A percentile compares a stretch with the other conserved stretches of the same genome.
phyloP scores from a whole-genome alignment of 2,888 invertebrate species.

The Stegana nigrithorax region DNA sequence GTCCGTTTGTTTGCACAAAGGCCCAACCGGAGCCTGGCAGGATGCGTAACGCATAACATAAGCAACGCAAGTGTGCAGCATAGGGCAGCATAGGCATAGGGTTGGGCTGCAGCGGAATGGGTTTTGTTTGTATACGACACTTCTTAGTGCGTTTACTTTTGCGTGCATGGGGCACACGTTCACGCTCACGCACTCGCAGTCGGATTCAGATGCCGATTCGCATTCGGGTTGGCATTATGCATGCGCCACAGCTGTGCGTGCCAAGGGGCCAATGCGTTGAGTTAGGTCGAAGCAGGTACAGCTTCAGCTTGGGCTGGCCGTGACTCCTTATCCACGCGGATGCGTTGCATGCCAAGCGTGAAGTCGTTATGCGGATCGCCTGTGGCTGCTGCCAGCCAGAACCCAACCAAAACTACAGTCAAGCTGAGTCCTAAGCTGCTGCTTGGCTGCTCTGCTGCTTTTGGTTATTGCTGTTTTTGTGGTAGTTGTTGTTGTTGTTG shows the following conservation, averaged over 20 bases:
- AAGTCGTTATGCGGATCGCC: too few species aligned
- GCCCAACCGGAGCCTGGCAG: background rate
- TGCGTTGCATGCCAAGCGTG: too few species aligned
- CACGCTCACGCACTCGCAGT: too few species aligned
- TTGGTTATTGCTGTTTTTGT: constrained; percentile 5
- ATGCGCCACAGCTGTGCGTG: too few species aligned
- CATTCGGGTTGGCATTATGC: too few species aligned
- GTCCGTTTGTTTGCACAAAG: background rate
- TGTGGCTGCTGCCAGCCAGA: too few species aligned
- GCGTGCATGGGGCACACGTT: too few species aligned
- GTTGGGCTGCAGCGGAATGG: constrained; percentile 35
- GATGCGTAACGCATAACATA: background rate
- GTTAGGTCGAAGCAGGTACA: background rate
- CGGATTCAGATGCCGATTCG: too few species aligned
- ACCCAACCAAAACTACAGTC: too few species aligned
- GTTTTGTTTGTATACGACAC: constrained; percentile 22
- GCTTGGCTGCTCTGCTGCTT: constrained; percentile 25
- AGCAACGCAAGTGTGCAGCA: constrained; percentile 38
- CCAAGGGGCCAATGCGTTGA: constrained; percentile 3
- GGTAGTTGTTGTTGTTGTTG: constrained; percentile 15
- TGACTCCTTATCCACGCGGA: too few species aligned
- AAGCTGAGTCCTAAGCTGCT: constrained; percentile 35
- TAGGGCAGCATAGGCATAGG: too few species aligned
- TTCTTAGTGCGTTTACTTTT: constrained; percentile 16
- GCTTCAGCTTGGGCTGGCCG: too few species aligned